Conservation (phyloP, 2,113 vertebrate species). For the Tenebrosternarchus preto region DNA sequence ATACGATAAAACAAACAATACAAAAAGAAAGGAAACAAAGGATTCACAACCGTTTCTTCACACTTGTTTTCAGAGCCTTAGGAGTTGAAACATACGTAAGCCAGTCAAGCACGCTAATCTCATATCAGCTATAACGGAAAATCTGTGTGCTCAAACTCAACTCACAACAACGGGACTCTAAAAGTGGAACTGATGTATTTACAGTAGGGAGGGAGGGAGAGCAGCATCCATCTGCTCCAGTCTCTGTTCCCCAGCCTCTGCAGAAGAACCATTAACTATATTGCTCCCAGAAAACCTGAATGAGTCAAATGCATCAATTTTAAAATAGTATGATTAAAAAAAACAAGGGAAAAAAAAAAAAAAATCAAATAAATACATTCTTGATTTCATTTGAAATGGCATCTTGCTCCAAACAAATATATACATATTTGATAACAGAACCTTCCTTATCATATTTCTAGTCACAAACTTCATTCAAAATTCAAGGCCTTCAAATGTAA, state of each 20-base stretch:
- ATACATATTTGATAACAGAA: conserved; percentile 38
- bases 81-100: conserved; percentile 8
- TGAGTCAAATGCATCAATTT: conserved; percentile 33
- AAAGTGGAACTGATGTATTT: conserved; percentile 2
- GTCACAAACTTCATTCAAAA: conserved; percentile 19
- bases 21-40: conserved; percentile 1
- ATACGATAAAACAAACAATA: conserved; percentile 23
- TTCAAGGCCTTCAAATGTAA: conserved; percentile 15
- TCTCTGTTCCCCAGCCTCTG: conserved; percentile 9
- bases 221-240: background rate
- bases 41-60: conserved; percentile 9
- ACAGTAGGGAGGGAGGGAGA: conserved; percentile 5
- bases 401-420: conserved; percentile 45
- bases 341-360: conserved; percentile 18
- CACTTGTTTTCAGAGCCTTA: conserved; percentile 5
- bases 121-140: conserved; percentile 34
- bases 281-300: conserved; percentile 54
- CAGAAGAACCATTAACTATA: conserved; percentile 44
- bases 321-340: conserved; percentile 39
- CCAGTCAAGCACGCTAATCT: conserved; percentile 40
- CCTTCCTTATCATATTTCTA: conserved; percentile 12
- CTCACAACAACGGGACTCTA: conserved; percentile 2
- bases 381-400: conserved; percentile 47
- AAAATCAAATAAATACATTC: conserved; percentile 59
- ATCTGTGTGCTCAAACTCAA: conserved; percentile 6